Percentiles rank a stretch among this genome's conserved stretches.
phyloP scores from a whole-genome alignment of 2,888 invertebrate species.

The Rhopalosiphum nymphaeae region DNA sequence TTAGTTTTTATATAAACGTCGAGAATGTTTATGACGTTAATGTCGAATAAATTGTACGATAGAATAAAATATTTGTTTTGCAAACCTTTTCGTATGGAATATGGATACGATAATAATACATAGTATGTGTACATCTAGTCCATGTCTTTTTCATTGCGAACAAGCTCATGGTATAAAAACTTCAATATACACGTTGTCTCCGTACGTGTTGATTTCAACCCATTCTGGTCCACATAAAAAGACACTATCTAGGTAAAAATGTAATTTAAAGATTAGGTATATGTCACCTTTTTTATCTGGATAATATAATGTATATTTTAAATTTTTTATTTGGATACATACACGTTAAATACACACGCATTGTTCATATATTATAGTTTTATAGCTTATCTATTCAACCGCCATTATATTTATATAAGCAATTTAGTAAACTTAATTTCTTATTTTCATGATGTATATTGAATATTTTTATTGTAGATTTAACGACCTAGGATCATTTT shows the following conservation, averaged over 20 bases:
- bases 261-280: neutral
- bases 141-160: neutral
- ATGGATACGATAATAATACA: neutral
- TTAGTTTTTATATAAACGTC: neutral
- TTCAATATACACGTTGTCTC: neutral
- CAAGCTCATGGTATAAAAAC: neutral
- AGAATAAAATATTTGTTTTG: conserved; percentile 7
- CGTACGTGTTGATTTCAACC: neutral
- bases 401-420: neutral
- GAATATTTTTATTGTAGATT: no score
- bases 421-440: neutral
- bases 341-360: no score
- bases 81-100: neutral
- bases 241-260: neutral
- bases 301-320: neutral
- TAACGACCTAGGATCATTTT: no score
- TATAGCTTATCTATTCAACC: no score
- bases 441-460: neutral
- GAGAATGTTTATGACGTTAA: neutral
- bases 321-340: neutral
- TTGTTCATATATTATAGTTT: no score
- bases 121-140: neutral
- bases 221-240: neutral
- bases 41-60: neutral
- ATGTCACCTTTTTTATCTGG: neutral